Evolutionary conservation across 2,113 vertebrate genomes (phyloP), one percentile per base, ranked within the genome.

Genomic region (Nestor notabilis): DNA sequence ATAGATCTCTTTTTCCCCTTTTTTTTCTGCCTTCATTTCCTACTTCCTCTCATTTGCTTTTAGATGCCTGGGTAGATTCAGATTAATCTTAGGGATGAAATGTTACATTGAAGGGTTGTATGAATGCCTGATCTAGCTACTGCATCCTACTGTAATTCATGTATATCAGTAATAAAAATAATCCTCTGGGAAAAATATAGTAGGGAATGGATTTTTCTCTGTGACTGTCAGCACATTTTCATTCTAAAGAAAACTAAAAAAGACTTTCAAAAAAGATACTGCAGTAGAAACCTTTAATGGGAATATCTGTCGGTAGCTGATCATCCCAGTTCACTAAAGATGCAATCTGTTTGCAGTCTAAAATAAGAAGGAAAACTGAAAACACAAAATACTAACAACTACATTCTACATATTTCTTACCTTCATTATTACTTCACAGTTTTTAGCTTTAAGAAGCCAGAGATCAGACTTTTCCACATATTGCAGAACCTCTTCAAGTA

Each of bases 81-180:
- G 87, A 96, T 95, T 96, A 96, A 97, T 95, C 56, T 84, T 60
- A 72, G 41, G 77, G 41, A 70, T 91, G 83, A 83, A 87, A 87
- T n/a, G 53, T 95, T 87, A 83, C 94, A 89, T 52, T 58, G 77
- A 95, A 81, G 90, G 47, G 50, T 86, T 95, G 69, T 74, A 89
- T 94, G 94, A 92, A 91, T 83, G 77, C 84, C 79, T 90, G 72
- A 95, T 93, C 60, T 46, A 92, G 87, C 88, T 93, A 65, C 81
- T n/a, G 68, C 84, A 89, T 93, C 83, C 90, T 76, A 94, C 92
- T 49, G 77, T 91, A 94, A 95, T 90, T 96, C 90, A 89, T 37
- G 55, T 84, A 92, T 44, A 87, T 78, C 2, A 0, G 83, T 95
- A 97, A 97, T 96, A 97, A 97, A 96, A 97, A 95, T 89, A 95